phyloP scores from a whole-genome alignment of 1,140 invertebrate species.

The Tigriopus japonicus region DNA sequence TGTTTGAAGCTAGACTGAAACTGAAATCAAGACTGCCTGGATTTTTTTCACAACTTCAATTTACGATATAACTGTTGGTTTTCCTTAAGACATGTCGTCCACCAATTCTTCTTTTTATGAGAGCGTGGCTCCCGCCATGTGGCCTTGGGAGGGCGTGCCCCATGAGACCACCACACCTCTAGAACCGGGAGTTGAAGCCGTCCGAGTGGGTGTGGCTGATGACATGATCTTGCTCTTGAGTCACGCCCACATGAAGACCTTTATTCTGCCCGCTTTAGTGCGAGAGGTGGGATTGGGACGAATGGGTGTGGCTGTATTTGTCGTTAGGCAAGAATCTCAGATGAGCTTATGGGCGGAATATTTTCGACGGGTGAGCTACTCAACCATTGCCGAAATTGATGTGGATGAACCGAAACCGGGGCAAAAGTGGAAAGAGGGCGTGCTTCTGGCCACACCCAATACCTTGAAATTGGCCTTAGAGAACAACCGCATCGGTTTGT shows the following conservation, averaged over 20 bases:
- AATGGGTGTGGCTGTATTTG: background rate
- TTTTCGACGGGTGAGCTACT: background rate
- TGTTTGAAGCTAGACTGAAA: too few relatives aligned
- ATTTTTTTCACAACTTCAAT: too few relatives aligned
- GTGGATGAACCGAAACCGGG: background rate
- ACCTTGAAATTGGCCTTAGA: background rate
- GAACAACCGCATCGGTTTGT: background rate
- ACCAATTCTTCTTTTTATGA: too few relatives aligned
- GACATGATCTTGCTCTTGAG: background rate
- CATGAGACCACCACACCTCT: background rate
- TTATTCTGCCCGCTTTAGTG: background rate
- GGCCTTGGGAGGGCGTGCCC: background rate
- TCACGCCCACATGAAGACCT: background rate
- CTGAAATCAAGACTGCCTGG: too few relatives aligned
- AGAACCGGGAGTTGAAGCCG: background rate
- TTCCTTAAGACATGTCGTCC: too few relatives aligned
- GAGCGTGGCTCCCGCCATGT: too few relatives aligned
- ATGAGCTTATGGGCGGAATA: background rate
- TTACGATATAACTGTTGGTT: too few relatives aligned
- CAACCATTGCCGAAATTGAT: background rate
- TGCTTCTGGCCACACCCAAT: background rate
- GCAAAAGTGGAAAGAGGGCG: background rate
- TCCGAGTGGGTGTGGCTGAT: background rate
- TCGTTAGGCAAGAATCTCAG: background rate
- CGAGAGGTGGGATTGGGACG: background rate